These are phyloP conservation scores for Schizopygopsis malacanthus DNA, from an alignment of 2,797 vertebrate species.

Conservation along the genomic window DNA sequence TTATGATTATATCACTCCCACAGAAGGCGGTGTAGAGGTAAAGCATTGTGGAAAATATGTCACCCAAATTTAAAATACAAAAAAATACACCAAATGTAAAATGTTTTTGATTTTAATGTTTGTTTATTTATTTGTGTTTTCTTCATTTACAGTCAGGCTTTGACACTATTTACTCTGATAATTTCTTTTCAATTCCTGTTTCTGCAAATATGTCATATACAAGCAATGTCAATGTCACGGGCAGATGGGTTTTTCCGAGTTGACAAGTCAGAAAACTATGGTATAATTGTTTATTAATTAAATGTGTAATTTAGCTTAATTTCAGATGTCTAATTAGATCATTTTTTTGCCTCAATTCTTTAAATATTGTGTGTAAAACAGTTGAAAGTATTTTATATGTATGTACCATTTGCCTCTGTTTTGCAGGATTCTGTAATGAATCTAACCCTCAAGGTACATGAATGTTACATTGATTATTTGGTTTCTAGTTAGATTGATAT, in stretches of 20 bases:
- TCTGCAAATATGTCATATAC: background rate
- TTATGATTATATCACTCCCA: background rate
- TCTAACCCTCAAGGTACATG: background rate
- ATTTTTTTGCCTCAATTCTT: no score
- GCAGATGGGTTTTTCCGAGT: conserved; percentile 22
- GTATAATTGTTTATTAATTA: background rate
- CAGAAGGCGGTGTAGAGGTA: background rate
- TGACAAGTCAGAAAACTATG: background rate
- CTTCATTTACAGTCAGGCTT: conserved; percentile 6
- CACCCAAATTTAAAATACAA: background rate
- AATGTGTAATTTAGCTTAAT: background rate
- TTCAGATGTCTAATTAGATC: background rate
- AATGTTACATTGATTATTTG: no score
- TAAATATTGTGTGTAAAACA: no score
- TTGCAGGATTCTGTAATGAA: background rate
- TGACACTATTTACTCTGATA: background rate
- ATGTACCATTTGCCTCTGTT: background rate
- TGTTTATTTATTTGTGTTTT: background rate
- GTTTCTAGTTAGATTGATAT: no score
- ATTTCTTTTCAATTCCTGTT: background rate
- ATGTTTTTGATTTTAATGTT: background rate
- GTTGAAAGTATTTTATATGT: background rate
- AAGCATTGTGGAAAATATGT: background rate
- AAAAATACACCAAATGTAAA: no score
- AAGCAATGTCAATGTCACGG: background rate